Conservation (phyloP, 2,888 invertebrate species). For the Lottia scabra region DNA sequence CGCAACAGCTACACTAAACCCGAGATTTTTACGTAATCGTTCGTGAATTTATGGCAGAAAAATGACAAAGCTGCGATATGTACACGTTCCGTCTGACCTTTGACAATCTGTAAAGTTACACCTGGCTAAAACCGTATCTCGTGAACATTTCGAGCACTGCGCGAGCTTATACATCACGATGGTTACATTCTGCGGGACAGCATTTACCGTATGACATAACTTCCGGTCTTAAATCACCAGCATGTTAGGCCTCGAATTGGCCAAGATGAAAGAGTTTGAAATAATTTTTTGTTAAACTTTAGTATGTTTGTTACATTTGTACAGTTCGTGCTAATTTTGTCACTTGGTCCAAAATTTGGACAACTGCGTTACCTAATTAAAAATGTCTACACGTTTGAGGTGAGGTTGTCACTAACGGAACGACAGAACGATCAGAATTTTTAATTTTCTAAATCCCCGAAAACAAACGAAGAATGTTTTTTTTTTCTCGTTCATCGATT, state of each 20-base stretch:
- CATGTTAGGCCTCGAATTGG: neutral
- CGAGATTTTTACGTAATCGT: too few species aligned
- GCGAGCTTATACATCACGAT: neutral
- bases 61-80: neutral
- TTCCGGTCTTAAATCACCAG: neutral
- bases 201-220: neutral
- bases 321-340: neutral
- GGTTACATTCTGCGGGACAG: neutral
- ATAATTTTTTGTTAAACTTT: neutral
- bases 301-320: neutral
- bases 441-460: too few species aligned
- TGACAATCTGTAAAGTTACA: neutral
- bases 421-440: too few species aligned
- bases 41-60: neutral
- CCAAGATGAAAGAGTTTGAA: neutral
- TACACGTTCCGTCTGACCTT: neutral
- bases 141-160: slow-evolving; percentile 2
- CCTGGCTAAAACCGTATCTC: neutral
- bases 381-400: neutral
- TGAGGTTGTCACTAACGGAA: too few species aligned
- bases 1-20: neutral
- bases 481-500: too few species aligned
- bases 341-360: neutral
- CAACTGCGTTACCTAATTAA: neutral
- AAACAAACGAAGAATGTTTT: too few species aligned